A percentile compares a stretch with the other conserved stretches of the same genome.
Evolutionary conservation across 1,140 invertebrate genomes (phyloP).

Genomic region (Metopolophium dirhodum): DNA sequence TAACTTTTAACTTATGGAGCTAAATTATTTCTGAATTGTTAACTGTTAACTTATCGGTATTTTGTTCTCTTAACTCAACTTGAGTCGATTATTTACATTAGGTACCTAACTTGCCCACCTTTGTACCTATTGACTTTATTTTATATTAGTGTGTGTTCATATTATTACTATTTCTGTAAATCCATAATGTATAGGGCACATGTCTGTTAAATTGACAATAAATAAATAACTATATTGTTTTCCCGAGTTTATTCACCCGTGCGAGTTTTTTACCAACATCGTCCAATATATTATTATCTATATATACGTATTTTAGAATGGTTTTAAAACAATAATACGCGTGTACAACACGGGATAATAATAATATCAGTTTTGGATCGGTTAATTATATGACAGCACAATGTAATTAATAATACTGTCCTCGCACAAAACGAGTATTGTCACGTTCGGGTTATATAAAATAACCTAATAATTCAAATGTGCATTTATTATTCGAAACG

Average conservation of each 20-base stretch:
- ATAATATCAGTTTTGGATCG: not conserved
- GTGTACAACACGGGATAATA: not conserved
- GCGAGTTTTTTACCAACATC: not conserved
- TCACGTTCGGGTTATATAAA: not conserved
- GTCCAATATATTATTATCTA: not conserved
- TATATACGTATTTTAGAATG: not conserved
- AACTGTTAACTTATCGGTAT: no score
- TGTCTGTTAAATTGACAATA: no score
- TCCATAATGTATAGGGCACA: no score
- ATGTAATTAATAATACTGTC: not conserved
- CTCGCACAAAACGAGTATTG: not conserved
- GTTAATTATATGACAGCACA: conserved; percentile 4
- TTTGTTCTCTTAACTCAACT: no score
- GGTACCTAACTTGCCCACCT: no score
- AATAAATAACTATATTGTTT: not conserved
- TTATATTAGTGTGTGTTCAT: no score
- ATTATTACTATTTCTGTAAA: no score
- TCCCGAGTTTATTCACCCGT: not conserved
- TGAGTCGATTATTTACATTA: no score
- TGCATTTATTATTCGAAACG: not conserved
- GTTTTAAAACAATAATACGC: conserved; percentile 4
- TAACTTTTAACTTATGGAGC: no score
- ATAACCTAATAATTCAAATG: not conserved
- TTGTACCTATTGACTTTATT: no score
- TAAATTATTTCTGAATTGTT: no score